Conservation (phyloP, 2,797 vertebrate species). For the Merluccius polli region DNA sequence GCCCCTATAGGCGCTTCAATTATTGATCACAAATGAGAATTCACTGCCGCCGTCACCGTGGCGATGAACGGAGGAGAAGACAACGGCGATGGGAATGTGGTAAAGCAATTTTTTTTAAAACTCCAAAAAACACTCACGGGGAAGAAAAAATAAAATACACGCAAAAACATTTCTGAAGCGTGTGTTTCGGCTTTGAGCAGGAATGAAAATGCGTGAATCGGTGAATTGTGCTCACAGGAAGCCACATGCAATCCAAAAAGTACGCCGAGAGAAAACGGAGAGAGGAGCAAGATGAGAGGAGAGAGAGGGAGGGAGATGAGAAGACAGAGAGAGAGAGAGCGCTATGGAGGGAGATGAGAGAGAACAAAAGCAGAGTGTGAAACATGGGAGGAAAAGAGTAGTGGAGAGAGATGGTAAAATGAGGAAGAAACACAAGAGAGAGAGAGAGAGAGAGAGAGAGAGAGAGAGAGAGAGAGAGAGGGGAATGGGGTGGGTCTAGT, state of each 20-base stretch:
- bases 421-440: conserved; percentile 10
- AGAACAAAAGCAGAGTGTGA: too few species aligned
- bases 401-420: not conserved
- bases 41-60: conserved; percentile 5
- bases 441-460: not conserved
- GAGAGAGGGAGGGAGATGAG: too few species aligned
- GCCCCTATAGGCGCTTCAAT: conserved; percentile 57
- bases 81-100: conserved; percentile 19
- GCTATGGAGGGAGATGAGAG: too few species aligned
- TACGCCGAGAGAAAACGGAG: conserved; percentile 2
- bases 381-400: too few species aligned
- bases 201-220: conserved; percentile 10
- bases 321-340: not conserved
- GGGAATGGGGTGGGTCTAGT: not conserved
- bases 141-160: not conserved
- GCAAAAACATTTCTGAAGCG: conserved; percentile 17
- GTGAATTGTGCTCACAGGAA: conserved; percentile 11
- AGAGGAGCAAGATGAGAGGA: not conserved
- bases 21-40: conserved; percentile 58
- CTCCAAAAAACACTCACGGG: not conserved
- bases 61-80: not conserved
- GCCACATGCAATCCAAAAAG: conserved; percentile 12
- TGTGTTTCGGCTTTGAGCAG: not conserved
- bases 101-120: not conserved
- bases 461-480: not conserved